phyloP scores from a whole-genome alignment of 2,797 vertebrate species.

The Halcyon badia region DNA sequence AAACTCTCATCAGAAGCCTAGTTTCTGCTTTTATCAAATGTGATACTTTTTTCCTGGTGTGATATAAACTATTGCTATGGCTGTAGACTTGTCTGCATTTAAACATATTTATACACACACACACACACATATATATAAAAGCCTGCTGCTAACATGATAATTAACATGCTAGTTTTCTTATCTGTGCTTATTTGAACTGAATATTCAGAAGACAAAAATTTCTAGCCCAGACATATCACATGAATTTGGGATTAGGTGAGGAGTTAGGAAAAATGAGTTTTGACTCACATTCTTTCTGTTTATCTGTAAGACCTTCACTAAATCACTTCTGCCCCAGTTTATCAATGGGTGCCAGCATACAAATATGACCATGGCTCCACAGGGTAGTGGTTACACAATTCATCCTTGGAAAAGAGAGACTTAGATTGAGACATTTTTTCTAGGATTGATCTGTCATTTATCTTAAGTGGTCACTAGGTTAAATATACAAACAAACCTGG shows the following conservation, averaged over 20 bases:
- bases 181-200: background rate
- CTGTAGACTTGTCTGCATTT: background rate
- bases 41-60: background rate
- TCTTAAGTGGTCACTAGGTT: background rate
- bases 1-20: background rate
- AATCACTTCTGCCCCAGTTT: background rate
- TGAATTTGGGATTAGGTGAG: background rate
- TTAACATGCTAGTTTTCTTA: background rate
- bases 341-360: background rate
- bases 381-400: background rate
- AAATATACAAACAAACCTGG: background rate
- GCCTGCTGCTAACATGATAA: background rate
- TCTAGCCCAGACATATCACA: background rate
- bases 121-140: too few species aligned
- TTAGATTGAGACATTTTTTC: background rate
- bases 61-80: background rate
- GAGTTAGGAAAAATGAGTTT: background rate
- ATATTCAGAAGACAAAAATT: background rate
- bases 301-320: background rate
- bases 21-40: background rate
- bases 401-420: background rate
- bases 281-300: background rate
- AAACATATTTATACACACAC: background rate
- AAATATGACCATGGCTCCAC: background rate
- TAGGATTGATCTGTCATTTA: background rate